Evolutionary conservation across 2,888 invertebrate genomes (phyloP), one percentile per base, ranked within the genome.

Genomic region (Spicauda simplicius): DNA sequence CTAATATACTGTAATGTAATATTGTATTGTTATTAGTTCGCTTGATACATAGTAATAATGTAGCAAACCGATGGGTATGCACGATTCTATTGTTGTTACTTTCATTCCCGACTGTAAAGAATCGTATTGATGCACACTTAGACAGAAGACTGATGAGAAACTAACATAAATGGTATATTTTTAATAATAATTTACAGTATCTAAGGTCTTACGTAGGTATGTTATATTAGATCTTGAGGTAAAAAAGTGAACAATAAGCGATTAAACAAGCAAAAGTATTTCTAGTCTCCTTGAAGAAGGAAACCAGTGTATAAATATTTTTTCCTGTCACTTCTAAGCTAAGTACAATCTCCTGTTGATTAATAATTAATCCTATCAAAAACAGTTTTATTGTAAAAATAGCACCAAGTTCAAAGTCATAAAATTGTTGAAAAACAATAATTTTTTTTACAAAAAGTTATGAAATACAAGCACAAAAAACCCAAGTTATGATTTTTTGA

Each of bases 1-100:
- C 14, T 45, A 45, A 45, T 45, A 45, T 45, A 45, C 5, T 45
- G n/a, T 11, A 45, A 45, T 37, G 37, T 37, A 37, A 37, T 37
- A 37, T 12, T 37, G 37, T 37, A 37, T 45, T 45, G n/a, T 14
- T 45, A 45, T n/a, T 45, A 45, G 45, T 45, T 45, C 45, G n/a
- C 45, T 37, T 45, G 45, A n/a, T 45, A 45, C 11, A 45, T 45
- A n/a, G 45, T 37, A 19, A 41, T 52, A 60, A 60, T 60, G 45
- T 52, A 30, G 60, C 50, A 11, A 33, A 45, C n/a, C 25, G 60
- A 59, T 30, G 11, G 48, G 50, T 50, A 14, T 33, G 50, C 60
- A 59, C 59, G 60, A 60, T 50, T 50, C 50, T 50, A 33, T 60
- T 60, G 59, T 59, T 59, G 60, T 60, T 50, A 33, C 48, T 50